These are phyloP conservation scores for Drosophila guanche DNA, from an alignment of 1,140 invertebrate species.

Conservation along the genomic window DNA sequence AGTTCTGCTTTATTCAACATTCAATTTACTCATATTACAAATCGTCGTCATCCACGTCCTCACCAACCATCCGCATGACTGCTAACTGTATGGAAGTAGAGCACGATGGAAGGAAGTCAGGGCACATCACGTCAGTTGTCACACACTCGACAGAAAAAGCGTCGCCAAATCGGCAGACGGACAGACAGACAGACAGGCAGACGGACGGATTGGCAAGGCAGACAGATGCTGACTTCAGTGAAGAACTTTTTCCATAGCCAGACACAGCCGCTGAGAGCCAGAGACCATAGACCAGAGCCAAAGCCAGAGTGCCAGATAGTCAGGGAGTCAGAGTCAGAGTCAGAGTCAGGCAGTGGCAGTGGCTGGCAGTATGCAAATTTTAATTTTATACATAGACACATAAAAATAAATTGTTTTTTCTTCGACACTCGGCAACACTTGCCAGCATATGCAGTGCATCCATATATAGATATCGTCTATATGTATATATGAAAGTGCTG, in stretches of 20 bases:
- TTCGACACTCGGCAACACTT: conserved; percentile 61
- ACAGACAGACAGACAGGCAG: conserved; percentile 6
- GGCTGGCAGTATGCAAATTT: conserved; percentile 70
- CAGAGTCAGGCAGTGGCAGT: conserved; percentile 40
- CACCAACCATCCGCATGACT: background rate
- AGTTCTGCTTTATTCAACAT: conserved; percentile 3
- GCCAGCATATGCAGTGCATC: conserved; percentile 61
- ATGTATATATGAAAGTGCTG: conserved; percentile 12
- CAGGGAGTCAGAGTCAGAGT: conserved; percentile 30
- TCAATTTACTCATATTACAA: conserved; percentile 16
- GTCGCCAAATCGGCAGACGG: conserved; percentile 34
- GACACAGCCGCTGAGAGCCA: conserved; percentile 18
- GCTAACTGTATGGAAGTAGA: background rate
- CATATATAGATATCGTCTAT: conserved; percentile 5
- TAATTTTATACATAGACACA: conserved; percentile 76
- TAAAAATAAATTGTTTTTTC: conserved; percentile 78
- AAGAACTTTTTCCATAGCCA: conserved; percentile 36
- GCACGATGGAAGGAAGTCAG: conserved; percentile 9
- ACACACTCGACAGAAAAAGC: conserved; percentile 28
- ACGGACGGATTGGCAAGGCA: conserved; percentile 13
- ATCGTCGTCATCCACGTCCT: background rate
- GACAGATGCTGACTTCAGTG: conserved; percentile 40
- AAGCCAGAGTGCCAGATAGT: conserved; percentile 10
- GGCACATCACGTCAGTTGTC: conserved; percentile 49
- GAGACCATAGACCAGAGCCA: conserved; percentile 14